Evolutionary conservation across 2,113 vertebrate genomes (phyloP).

Genomic region (Tupaia tana): DNA sequence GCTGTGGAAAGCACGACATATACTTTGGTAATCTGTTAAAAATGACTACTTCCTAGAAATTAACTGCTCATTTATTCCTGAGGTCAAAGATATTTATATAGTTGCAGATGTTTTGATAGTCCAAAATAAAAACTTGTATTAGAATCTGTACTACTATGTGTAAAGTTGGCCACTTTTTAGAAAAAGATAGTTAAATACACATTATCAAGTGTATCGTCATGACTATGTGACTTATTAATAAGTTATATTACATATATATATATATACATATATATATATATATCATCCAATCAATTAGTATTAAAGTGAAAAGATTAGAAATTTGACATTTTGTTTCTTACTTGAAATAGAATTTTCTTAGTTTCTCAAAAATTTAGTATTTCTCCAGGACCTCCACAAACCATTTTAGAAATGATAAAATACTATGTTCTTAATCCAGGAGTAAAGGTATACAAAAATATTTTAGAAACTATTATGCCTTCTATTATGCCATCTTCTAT

Average conservation of each 20-base stretch:
- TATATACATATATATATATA: not conserved
- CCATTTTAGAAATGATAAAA: conserved; percentile 2
- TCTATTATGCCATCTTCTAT: not conserved
- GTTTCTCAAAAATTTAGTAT: not conserved
- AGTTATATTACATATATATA: not conserved
- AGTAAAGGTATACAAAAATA: not conserved
- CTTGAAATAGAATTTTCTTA: conserved; percentile 26
- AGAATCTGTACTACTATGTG: not conserved
- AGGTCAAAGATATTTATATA: not conserved
- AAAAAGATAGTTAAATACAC: not conserved
- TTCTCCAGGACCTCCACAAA: not conserved
- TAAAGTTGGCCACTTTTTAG: not conserved
- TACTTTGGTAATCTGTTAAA: not conserved
- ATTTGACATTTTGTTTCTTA: not conserved
- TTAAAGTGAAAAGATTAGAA: not conserved
- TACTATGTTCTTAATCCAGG: not conserved
- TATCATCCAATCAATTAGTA: not conserved
- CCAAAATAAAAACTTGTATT: not conserved
- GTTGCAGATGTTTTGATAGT: not conserved
- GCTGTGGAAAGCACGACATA: not conserved
- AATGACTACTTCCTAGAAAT: not conserved
- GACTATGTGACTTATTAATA: not conserved
- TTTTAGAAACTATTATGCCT: not conserved
- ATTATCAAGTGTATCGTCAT: not conserved
- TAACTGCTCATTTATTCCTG: not conserved